Percentiles rank a stretch among this genome's conserved stretches.
Evolutionary conservation across 1,140 invertebrate species (phyloP).

Genomic region (Probaryconus sp.): DNA sequence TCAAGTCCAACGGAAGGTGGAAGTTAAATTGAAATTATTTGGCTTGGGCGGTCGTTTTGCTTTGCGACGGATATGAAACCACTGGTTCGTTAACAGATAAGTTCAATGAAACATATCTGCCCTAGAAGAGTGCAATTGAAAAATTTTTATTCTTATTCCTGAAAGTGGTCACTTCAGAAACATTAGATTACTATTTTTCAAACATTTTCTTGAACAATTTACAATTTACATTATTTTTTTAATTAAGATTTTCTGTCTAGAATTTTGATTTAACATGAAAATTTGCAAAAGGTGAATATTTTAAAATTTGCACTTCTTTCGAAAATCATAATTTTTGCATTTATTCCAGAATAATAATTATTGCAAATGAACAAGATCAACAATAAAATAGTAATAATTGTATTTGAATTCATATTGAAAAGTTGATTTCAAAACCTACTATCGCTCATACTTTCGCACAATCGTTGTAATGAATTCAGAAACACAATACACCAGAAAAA

Average conservation of each 20-base stretch:
- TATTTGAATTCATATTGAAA: conserved; percentile 1
- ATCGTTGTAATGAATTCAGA: conserved; percentile 8
- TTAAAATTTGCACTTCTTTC: no score
- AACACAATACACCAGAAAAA: conserved; percentile 10
- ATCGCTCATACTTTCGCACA: conserved; percentile 22
- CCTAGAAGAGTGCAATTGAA: conserved; percentile 23
- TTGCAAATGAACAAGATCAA: not conserved
- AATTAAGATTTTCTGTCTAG: no score
- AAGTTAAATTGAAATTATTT: conserved; percentile 45
- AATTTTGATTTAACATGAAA: no score
- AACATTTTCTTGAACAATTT: not conserved
- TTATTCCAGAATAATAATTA: no score
- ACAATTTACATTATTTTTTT: no score
- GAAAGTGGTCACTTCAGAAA: conserved; percentile 24
- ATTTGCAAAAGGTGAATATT: no score
- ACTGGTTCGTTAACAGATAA: conserved; percentile 58
- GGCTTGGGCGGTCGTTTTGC: conserved; percentile 17
- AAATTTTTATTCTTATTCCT: conserved; percentile 38
- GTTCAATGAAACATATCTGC: conserved; percentile 6
- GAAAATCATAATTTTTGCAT: no score
- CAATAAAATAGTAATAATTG: conserved; percentile 1
- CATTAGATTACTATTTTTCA: no score
- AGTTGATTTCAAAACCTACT: conserved; percentile 20
- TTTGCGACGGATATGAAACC: conserved; percentile 40
- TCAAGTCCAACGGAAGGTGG: conserved; percentile 36